Conservation (phyloP, 2,113 vertebrate genomes). For the Dipodomys spectabilis region DNA sequence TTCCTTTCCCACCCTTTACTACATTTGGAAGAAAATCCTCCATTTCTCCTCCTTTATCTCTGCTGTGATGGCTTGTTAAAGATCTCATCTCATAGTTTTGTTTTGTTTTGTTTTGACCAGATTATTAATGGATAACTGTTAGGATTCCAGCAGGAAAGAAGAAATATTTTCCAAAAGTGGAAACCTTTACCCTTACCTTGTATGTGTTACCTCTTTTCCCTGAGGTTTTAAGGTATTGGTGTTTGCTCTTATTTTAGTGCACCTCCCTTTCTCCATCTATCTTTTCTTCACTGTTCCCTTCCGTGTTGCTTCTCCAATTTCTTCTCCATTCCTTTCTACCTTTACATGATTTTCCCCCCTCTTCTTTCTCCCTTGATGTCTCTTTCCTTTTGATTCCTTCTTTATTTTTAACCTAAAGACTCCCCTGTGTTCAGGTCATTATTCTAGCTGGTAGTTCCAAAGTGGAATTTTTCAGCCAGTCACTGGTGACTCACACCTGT, state of each 20-base stretch:
- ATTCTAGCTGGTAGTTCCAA: neutral
- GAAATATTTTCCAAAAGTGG: neutral
- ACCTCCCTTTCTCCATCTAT: accelerated
- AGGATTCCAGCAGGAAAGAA: neutral
- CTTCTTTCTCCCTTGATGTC: neutral
- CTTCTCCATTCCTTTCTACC: accelerated
- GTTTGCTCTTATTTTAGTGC: neutral
- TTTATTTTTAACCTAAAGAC: neutral
- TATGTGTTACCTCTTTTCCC: neutral
- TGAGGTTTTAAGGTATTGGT: neutral
- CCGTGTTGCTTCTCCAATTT: accelerated
- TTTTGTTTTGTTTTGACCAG: neutral
- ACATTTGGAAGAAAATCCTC: neutral
- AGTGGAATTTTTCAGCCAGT: neutral
- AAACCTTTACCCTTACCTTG: too few relatives aligned
- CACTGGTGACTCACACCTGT: too few relatives aligned
- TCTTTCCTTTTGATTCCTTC: neutral
- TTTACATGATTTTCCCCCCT: accelerated
- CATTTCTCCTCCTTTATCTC: neutral
- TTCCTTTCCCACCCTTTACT: too few relatives aligned
- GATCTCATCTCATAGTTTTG: neutral
- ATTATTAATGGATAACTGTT: neutral
- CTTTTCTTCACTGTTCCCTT: neutral
- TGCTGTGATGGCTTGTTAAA: neutral
- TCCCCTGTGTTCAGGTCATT: neutral